Evolutionary conservation across 2,888 invertebrate species (phyloP).

Genomic region (Papilio elwesi): DNA sequence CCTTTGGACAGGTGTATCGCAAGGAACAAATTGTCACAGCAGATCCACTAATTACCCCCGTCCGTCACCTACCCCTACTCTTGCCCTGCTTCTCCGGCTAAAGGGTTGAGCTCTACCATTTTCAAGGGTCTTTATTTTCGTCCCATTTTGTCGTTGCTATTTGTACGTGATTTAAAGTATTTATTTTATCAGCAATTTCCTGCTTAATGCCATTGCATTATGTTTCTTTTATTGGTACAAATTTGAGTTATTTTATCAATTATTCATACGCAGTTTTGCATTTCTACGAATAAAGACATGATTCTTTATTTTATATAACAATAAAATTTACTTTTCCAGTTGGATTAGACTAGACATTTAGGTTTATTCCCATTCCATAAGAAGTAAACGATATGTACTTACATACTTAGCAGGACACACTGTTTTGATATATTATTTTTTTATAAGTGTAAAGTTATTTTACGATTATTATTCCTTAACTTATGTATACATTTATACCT

Average conservation of each 20-base stretch:
- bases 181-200: constrained; percentile 45
- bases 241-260: neutral
- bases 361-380: too few relatives aligned
- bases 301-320: too few relatives aligned
- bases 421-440: neutral
- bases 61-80: constrained; percentile 26
- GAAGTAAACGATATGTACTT: too few relatives aligned
- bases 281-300: too few relatives aligned
- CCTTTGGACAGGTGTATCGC: constrained; percentile 48
- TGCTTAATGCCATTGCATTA: constrained; percentile 35
- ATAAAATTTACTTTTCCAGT: too few relatives aligned
- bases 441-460: too few relatives aligned
- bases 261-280: too few relatives aligned
- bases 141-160: constrained; percentile 54
- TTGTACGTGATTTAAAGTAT: constrained; percentile 57
- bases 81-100: constrained; percentile 46
- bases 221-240: neutral
- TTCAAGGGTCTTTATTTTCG: constrained; percentile 52
- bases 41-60: constrained; percentile 56
- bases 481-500: too few relatives aligned
- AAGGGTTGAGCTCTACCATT: constrained; percentile 65
- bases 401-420: too few relatives aligned
- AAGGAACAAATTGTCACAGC: constrained; percentile 52
- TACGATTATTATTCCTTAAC: too few relatives aligned
- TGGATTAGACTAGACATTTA: too few relatives aligned